phyloP scores from a whole-genome alignment of 1,140 invertebrate species.

The Sesamia nonagrioides region DNA sequence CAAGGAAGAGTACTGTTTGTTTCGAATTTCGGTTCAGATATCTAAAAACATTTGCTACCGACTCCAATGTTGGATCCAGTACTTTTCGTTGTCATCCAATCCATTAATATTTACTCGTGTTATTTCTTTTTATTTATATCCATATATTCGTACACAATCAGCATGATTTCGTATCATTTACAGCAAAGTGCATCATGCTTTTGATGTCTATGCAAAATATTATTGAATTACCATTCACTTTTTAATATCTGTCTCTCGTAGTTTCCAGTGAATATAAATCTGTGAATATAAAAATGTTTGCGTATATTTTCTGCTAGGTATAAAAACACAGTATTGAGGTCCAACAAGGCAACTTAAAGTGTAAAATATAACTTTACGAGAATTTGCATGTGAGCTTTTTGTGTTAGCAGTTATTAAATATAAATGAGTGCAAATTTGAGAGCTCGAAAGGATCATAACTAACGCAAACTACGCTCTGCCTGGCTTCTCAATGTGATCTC shows the following conservation, averaged over 20 bases:
- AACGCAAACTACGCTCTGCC: conserved; percentile 71
- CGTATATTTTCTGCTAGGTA: conserved; percentile 38
- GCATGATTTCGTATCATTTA: conserved; percentile 84
- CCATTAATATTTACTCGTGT: conserved; percentile 63
- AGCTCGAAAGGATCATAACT: conserved; percentile 55
- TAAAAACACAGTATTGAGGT: conserved; percentile 49
- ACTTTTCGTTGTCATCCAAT: conserved; percentile 72
- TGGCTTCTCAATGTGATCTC: conserved; percentile 75
- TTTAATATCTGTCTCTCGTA: conserved; percentile 56
- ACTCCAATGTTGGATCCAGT: conserved; percentile 55
- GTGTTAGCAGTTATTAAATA: conserved; percentile 74
- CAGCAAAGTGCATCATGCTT: conserved; percentile 85
- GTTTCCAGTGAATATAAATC: conserved; percentile 50
- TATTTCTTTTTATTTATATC: conserved; percentile 70
- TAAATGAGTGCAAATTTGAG: conserved; percentile 71
- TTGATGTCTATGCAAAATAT: conserved; percentile 83
- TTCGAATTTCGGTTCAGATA: not conserved
- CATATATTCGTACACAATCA: conserved; percentile 74
- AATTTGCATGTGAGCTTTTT: conserved; percentile 84
- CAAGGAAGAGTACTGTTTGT: conserved; percentile 74
- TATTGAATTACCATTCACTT: conserved; percentile 65
- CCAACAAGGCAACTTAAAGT: conserved; percentile 50
- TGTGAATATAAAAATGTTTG: conserved; percentile 44
- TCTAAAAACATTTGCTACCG: conserved; percentile 2
- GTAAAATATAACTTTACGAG: conserved; percentile 52